These are phyloP conservation scores for Nyctalus aviator DNA, from an alignment of 2,797 vertebrate species.

Conservation along the genomic window DNA sequence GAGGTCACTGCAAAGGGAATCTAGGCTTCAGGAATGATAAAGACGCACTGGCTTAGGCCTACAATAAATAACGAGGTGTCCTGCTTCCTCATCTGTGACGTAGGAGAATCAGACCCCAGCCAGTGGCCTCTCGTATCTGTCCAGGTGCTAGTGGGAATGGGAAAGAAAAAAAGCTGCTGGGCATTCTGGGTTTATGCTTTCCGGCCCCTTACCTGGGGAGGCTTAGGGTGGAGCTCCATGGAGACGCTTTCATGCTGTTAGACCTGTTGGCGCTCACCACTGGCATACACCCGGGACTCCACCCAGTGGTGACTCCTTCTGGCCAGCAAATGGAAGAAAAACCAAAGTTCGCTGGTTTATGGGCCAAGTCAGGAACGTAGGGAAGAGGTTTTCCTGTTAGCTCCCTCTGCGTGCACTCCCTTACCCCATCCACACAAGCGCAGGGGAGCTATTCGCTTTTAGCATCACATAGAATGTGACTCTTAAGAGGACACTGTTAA, in stretches of 20 bases:
- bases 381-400: neutral
- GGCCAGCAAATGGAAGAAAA: neutral
- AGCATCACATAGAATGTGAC: neutral
- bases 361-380: neutral
- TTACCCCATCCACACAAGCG: neutral
- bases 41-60: neutral
- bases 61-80: neutral
- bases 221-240: neutral
- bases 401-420: fast-evolving
- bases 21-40: neutral
- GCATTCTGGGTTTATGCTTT: neutral
- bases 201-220: neutral
- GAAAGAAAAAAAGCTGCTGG: neutral
- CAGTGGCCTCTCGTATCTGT: neutral
- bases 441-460: neutral
- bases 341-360: neutral
- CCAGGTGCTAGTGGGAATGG: neutral
- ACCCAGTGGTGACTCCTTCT: neutral
- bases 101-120: neutral
- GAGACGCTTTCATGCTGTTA: neutral
- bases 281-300: neutral
- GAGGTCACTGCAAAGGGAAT: neutral
- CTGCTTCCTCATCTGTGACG: neutral
- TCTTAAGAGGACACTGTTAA: neutral
- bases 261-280: neutral